phyloP scores from a whole-genome alignment of 2,113 vertebrate genomes.

The Urocynchramus pylzowi region DNA sequence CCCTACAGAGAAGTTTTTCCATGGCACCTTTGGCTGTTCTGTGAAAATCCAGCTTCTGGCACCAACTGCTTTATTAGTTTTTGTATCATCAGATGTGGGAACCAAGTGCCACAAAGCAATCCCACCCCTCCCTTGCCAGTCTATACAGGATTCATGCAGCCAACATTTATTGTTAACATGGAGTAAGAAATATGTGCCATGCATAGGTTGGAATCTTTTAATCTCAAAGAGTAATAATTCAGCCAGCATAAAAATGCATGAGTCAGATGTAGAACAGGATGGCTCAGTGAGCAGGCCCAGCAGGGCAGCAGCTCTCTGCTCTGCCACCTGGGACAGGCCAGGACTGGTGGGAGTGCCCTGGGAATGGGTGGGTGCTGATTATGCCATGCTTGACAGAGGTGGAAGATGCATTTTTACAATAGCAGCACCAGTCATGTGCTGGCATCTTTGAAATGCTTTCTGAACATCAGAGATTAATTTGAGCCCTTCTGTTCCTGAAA shows the following conservation, averaged over 20 bases:
- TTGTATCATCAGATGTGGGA: neutral
- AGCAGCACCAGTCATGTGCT: neutral
- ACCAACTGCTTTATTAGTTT: neutral
- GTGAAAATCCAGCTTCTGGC: neutral
- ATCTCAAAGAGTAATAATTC: neutral
- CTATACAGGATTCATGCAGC: neutral
- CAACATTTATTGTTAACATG: neutral
- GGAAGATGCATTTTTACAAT: neutral
- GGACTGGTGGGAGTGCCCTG: rapidly evolving
- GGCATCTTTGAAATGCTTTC: neutral
- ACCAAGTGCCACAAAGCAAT: neutral
- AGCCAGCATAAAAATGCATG: neutral
- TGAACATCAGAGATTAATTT: neutral
- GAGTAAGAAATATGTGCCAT: neutral
- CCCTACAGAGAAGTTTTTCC: neutral
- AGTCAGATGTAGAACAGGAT: neutral
- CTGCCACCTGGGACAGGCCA: neutral
- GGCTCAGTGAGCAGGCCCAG: neutral
- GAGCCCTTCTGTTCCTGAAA: neutral
- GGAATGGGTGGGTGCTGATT: neutral
- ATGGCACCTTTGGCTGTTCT: neutral
- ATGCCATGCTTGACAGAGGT: neutral
- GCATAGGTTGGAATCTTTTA: neutral
- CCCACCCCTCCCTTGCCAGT: neutral
- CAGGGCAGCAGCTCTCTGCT: neutral